Evolutionary conservation across 2,113 vertebrate species (phyloP), one percentile per base, ranked within the genome.

Genomic region (Geococcyx californianus): DNA sequence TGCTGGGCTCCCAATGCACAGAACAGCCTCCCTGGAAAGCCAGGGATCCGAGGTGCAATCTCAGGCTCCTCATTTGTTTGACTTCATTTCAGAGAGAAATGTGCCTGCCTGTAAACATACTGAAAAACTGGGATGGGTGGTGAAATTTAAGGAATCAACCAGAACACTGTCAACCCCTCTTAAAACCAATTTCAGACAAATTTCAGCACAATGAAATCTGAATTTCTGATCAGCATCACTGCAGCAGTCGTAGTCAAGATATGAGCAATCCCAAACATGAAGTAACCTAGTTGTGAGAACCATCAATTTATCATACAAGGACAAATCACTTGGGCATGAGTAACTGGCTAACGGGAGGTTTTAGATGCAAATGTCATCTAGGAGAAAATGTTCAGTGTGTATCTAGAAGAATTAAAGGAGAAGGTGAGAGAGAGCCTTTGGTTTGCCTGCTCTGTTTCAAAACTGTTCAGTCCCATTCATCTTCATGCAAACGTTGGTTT

Each of bases 11-110:
- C 33, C 16, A 6, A 17, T 18, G 34, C 67, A 52, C 34, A 23
- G 54, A 40, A 4, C 6, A 6, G 31, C 17, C 24, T 13, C 6
- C 1, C 25, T 31, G 58, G 42, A 45, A 42, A 64, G 28, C 7
- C 16, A 11, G 40, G 36, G 31, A 4, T 52, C 18, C 52, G 3
- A 34, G 29, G 56, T 11, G 5, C 1, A 2, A 20, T 10, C 14
- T 16, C 20, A 64, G 33, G 12, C 16, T 47, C 31, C 13, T 12
- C 0, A 0, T 78, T 45, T 68, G 9, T 31, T 36, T 52, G 23
- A 6, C 44, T 73, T 36, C 10, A 15, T 76, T 66, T 66, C n/a
- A 33, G 67, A 62, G 14, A 62, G 33, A 44, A 33, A 13, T 34
- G 2, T 16, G 15, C 16, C 67, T 59, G 26, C 44, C 40, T 59